These are phyloP conservation scores for Pemphredon lugubris DNA, from an alignment of 2,888 invertebrate species.

Conservation along the genomic window DNA sequence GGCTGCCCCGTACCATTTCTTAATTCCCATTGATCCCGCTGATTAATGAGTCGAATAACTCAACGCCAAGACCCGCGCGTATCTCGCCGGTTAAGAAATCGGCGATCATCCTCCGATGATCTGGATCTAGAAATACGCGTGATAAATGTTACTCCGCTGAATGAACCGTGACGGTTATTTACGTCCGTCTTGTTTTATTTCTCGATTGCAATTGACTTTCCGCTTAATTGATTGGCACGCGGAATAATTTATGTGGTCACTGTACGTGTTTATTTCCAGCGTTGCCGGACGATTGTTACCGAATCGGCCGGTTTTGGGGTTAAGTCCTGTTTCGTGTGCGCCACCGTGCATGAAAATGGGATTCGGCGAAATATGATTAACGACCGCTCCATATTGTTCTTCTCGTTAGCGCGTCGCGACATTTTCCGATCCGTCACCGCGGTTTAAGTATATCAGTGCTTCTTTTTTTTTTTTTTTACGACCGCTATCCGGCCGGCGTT, in stretches of 20 bases:
- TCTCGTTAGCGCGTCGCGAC: no score
- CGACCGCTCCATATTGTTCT: no score
- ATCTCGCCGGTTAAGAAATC: constrained; percentile 34
- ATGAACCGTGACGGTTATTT: constrained; percentile 39
- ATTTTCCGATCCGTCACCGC: no score
- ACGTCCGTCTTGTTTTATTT: constrained; percentile 22
- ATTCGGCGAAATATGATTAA: no score
- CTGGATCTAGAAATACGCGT: constrained; percentile 25
- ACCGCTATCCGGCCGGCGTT: background rate
- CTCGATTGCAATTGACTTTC: background rate
- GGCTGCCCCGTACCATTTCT: constrained; percentile 46
- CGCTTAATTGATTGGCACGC: constrained; percentile 13
- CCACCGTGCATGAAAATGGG: no score
- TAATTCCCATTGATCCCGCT: constrained; percentile 58
- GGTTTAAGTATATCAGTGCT: no score
- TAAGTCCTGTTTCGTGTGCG: no score
- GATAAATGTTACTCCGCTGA: constrained; percentile 25
- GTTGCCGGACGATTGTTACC: no score
- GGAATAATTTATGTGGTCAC: background rate
- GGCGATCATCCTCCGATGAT: constrained; percentile 17
- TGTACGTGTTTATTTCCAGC: background rate
- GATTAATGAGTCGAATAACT: constrained; percentile 51
- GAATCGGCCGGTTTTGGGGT: no score
- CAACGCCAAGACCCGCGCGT: constrained; percentile 9
- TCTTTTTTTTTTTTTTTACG: background rate